Evolutionary conservation across 2,113 vertebrate genomes (phyloP).

Genomic region (Eulemur macaco): DNA sequence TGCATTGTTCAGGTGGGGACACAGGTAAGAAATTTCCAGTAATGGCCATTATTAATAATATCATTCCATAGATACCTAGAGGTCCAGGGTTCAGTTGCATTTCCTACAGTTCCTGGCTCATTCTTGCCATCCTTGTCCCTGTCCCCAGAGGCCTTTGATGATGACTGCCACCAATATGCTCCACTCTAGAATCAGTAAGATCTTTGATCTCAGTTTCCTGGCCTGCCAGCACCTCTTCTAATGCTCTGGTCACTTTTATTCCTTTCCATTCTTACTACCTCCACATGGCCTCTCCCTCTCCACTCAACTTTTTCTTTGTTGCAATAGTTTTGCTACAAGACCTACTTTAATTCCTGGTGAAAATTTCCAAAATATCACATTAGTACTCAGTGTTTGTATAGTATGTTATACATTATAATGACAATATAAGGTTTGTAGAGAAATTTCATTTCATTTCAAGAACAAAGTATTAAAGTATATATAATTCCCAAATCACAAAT

Average conservation of each 20-base stretch:
- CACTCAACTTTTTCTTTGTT: not conserved
- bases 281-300: not conserved
- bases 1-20: not conserved
- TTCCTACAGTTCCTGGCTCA: not conserved
- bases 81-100: not conserved
- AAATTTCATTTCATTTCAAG: not conserved
- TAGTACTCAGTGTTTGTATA: not conserved
- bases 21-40: not conserved
- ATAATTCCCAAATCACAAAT: not conserved
- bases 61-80: not conserved
- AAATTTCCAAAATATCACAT: not conserved
- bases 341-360: not conserved
- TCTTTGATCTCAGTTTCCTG: not conserved
- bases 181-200: not conserved
- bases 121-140: not conserved
- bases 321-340: not conserved
- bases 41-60: not conserved
- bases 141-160: not conserved
- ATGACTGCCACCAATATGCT: not conserved
- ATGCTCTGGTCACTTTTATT: not conserved
- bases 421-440: not conserved
- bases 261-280: not conserved
- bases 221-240: not conserved
- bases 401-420: not conserved
- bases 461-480: not conserved